phyloP scores from a whole-genome alignment of 2,888 invertebrate species.

The Petrophora chlorosata region DNA sequence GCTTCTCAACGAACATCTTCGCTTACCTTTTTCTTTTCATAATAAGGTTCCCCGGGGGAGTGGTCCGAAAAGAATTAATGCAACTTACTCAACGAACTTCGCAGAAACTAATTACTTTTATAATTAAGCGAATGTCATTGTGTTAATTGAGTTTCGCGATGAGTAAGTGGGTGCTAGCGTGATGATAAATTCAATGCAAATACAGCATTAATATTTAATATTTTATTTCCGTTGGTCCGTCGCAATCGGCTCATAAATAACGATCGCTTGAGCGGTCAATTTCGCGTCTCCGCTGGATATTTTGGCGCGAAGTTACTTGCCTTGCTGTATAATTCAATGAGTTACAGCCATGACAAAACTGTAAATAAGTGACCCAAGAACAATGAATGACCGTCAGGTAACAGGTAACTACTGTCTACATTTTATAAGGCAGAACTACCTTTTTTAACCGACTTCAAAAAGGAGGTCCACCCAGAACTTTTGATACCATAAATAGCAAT shows the following conservation, averaged over 20 bases:
- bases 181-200: slow-evolving; percentile 67
- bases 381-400: too few relatives aligned
- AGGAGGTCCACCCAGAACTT: too few relatives aligned
- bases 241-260: slow-evolving; percentile 40
- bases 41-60: slow-evolving; percentile 26
- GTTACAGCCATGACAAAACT: not conserved
- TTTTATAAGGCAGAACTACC: too few relatives aligned
- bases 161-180: slow-evolving; percentile 65
- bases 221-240: slow-evolving; percentile 16
- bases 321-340: not conserved
- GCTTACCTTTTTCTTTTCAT: slow-evolving; percentile 27
- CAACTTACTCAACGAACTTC: slow-evolving; percentile 38
- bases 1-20: not conserved
- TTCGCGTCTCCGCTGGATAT: slow-evolving; percentile 25
- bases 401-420: too few relatives aligned
- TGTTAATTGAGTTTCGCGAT: slow-evolving; percentile 60
- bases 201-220: slow-evolving; percentile 50
- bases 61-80: slow-evolving; percentile 28
- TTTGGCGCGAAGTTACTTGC: slow-evolving; percentile 14
- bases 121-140: slow-evolving; percentile 64
- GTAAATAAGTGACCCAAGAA: too few relatives aligned
- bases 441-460: too few relatives aligned
- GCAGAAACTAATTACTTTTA: slow-evolving; percentile 62
- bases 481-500: too few relatives aligned
- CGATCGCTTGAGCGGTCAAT: slow-evolving; percentile 29